phyloP scores from a whole-genome alignment of 2,888 invertebrate species.

The Lysandra coridon region DNA sequence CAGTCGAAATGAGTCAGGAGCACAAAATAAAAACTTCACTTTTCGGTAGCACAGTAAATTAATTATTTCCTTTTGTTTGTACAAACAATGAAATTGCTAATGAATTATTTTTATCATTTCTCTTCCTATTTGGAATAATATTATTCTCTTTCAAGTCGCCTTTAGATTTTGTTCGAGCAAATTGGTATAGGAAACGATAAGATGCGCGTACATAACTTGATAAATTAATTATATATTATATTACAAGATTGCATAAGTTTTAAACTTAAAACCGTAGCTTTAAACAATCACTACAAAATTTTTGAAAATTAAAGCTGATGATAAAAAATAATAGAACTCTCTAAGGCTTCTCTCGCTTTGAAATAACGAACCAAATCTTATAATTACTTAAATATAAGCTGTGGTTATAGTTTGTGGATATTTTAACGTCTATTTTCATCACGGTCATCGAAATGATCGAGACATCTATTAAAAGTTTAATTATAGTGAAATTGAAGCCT shows the following conservation, averaged over 20 bases:
- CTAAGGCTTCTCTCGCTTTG: no score
- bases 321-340: no score
- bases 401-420: background rate
- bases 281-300: no score
- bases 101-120: slow-evolving; percentile 41
- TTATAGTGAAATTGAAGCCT: background rate
- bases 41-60: slow-evolving; percentile 40
- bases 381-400: no score
- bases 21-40: slow-evolving; percentile 36
- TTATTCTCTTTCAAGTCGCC: background rate
- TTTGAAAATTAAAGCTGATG: no score
- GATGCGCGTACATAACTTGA: no score
- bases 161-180: background rate
- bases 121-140: slow-evolving; percentile 36
- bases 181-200: no score
- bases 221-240: no score
- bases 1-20: slow-evolving; percentile 6
- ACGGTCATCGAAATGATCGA: background rate
- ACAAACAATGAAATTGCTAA: slow-evolving; percentile 42
- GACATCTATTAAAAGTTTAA: background rate
- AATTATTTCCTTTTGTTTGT: slow-evolving; percentile 41
- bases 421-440: background rate
- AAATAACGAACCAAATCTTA: no score
- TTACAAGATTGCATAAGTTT: no score
- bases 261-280: no score